phyloP scores from a whole-genome alignment of 2,113 vertebrate genomes.

The Herpetotheres cachinnans region DNA sequence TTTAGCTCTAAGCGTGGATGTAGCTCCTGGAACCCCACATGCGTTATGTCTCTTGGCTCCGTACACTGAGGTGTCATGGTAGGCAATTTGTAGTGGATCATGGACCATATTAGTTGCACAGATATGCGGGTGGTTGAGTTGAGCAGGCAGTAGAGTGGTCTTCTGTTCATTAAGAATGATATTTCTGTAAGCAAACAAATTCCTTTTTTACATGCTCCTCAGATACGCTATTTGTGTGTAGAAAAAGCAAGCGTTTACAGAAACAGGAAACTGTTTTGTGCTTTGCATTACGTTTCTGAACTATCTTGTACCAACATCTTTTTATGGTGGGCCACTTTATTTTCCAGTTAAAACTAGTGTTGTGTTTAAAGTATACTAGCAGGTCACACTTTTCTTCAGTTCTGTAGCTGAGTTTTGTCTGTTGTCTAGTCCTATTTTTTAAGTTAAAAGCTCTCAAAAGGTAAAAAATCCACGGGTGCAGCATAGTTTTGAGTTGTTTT shows the following conservation, averaged over 20 bases:
- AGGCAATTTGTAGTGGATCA: neutral
- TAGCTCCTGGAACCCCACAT: rapidly evolving
- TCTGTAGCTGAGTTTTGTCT: neutral
- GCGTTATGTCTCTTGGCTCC: neutral
- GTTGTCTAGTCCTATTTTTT: neutral
- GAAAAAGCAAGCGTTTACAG: neutral
- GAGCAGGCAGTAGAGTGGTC: neutral
- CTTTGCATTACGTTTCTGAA: neutral
- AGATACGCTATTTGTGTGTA: neutral
- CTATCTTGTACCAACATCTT: neutral
- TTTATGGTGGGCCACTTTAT: neutral
- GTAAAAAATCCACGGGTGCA: neutral
- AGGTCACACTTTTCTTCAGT: neutral
- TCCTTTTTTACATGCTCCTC: neutral
- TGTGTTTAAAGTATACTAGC: neutral
- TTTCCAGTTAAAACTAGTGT: neutral
- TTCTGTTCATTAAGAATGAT: neutral
- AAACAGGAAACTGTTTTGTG: neutral
- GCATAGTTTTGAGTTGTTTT: neutral
- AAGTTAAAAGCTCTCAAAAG: neutral
- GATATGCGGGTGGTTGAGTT: neutral
- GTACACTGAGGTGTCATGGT: neutral
- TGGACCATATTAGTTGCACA: neutral
- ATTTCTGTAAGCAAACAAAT: neutral
- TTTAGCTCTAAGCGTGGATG: neutral